Evolutionary conservation across 2,113 vertebrate genomes (phyloP), one percentile per base, ranked within the genome.

Genomic region (Mormoops blainvillei): DNA sequence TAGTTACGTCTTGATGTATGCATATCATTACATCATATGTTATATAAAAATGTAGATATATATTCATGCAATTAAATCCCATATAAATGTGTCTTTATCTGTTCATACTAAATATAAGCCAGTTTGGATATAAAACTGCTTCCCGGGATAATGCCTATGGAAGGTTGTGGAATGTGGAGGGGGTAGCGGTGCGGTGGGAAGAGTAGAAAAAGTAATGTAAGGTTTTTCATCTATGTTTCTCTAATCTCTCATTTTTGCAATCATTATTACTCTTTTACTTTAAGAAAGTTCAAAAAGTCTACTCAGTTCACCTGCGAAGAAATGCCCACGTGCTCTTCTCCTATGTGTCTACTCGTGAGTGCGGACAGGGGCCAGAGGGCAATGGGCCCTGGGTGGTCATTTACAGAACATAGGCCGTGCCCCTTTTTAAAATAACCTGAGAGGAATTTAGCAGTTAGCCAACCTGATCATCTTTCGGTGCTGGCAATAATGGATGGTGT

Each of bases 261-360:
- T 31, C 15, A 0, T 38, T 2, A 4, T 28, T 36, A 4, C 22
- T 80, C 85, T 73, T 65, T 33, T n/a, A 83, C n/a, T 76, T 86
- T 52, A 50, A 33, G 36, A 61, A 58, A 1, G 50, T 28, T 77
- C n/a, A 7, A 9, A 3, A 15, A 61, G 15, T 33, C 9, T 12
- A 2, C 13, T 65, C 22, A 19, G 3, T 38, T 31, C 14, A 0
- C 7, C 36, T 0, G 11, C 24, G 61, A 38, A 18, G 31, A 15
- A 10, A 16, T 5, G 3, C 12, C 33, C 28, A 2, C 14, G 0
- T 7, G 11, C 18, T 26, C 26, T 14, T 15, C 6, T 38, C 16
- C 36, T 20, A 4, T 9, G 1, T 0, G 8, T 26, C 38, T 41
- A 1, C 28, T 13, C 5, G 0, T 3, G 0, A n/a, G 67, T 14